Base-by-base conservation (phyloP, 2,888 invertebrate genomes). In the Caenorhabditis panamensis region DNA sequence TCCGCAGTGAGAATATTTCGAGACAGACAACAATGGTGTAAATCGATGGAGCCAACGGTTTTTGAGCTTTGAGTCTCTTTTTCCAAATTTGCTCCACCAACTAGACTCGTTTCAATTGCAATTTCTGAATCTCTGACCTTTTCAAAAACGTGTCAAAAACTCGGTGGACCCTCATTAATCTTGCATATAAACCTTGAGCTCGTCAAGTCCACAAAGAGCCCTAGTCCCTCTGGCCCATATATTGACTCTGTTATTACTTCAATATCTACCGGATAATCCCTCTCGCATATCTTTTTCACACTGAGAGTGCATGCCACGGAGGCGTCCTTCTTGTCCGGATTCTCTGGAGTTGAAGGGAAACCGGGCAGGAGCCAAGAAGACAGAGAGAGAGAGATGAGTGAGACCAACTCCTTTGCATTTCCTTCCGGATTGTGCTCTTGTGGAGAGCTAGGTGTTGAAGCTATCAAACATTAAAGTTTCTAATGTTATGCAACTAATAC, bases 241-340 rank as follows among this genome's bases (percentile, higher is more conserved):
- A n/a, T n/a, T 13, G 9, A 3, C 41, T 41, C 41, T 9, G 13
- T 41, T 13, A 9, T 41, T 41, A n/a, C n/a, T n/a, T 41, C 13
- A 41, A 41, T 41, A 41, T 41, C 5, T 41, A 41, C 41, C 41
- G 41, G 41, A 41, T 41, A 41, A 41, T 41, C 41, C 41, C n/a
- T n/a, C n/a, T n/a, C n/a, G n/a, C n/a, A n/a, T n/a, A n/a, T 9
- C 41, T 16, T 31, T 9, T 31, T 31, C 41, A 16, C 13, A 16
- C 13, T 16, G 13, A 13, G 5, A 41, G 41, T 41, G 16, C 41
- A 41, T 16, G 2, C 41, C 41, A 41, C 41, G 41, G 41, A 41
- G 41, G 13, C 41, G 41, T 41, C 41, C 41, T 41, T 41, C 41
- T 41, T 41, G 41, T 41, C 13, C 41, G 41, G 41, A 41, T 41